These are phyloP conservation scores for Anaspis maculata DNA, from an alignment of 2,888 invertebrate species.

Conservation along the genomic window DNA sequence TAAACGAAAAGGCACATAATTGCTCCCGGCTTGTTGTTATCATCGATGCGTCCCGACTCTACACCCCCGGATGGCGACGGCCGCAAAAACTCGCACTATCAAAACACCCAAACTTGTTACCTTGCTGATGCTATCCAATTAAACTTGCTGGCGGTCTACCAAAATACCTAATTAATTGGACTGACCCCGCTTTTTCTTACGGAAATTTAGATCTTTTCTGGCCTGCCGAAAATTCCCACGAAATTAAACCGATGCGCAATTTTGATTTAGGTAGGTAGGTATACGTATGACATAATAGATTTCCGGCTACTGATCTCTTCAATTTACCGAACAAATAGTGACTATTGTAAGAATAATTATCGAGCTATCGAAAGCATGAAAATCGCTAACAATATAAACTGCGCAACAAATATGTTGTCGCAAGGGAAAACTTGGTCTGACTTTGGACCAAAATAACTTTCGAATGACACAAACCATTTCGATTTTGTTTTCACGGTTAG, in stretches of 20 bases:
- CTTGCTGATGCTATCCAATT: slow-evolving; percentile 12
- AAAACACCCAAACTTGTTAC: slow-evolving; percentile 14
- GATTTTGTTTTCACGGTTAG: too few relatives aligned
- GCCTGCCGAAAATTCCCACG: slow-evolving; percentile 4
- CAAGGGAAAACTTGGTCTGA: too few relatives aligned
- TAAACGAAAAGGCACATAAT: slow-evolving; percentile 19
- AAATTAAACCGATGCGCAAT: slow-evolving; percentile 12
- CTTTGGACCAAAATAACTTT: too few relatives aligned
- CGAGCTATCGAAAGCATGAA: too few relatives aligned
- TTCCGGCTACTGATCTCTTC: too few relatives aligned
- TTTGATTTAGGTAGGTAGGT: too few relatives aligned
- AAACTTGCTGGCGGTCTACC: slow-evolving; percentile 9
- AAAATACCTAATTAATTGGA: slow-evolving; percentile 13
- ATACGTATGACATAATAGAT: too few relatives aligned
- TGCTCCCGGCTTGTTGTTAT: slow-evolving; percentile 16
- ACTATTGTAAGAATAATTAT: too few relatives aligned
- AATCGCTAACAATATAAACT: too few relatives aligned
- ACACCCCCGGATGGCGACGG: slow-evolving; percentile 5
- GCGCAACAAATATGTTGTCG: too few relatives aligned
- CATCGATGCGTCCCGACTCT: slow-evolving; percentile 9
- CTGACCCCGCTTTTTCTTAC: slow-evolving; percentile 6
- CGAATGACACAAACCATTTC: too few relatives aligned
- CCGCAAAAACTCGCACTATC: slow-evolving; percentile 14
- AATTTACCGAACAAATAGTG: too few relatives aligned
- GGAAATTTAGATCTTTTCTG: slow-evolving; percentile 7